Evolutionary conservation across 2,888 invertebrate species (phyloP), one percentile per base, ranked within the genome.

Genomic region (Rotaria sp.): DNA sequence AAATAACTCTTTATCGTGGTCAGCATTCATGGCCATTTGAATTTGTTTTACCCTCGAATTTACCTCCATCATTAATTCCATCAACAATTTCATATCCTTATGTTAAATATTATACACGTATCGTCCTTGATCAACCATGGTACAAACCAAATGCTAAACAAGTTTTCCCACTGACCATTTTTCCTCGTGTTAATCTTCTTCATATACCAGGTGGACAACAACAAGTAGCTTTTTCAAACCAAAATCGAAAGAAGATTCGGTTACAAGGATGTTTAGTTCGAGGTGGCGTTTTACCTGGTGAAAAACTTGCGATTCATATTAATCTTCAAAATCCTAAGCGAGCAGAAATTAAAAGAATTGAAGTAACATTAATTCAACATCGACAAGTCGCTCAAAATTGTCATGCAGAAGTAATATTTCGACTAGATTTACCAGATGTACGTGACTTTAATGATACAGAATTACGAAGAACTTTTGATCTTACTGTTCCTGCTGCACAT

Each of bases 121-220:
- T 80, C 11, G 80, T 80, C 26, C 41, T 80, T n/a, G 80, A 80
- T 45, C 26, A 80, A 80, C 80, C 80, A 80, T 80, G 80, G 80
- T 80, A 80, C 11, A 41, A 80, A 45, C 80, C 80, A 26, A 80
- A 80, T 80, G 41, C 80, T n/a, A 80, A 80, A 45, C 80, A 80
- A 41, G 15, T 80, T 80, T 80, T n/a, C 45, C 26, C 45, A n/a
- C 26, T 80, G 11, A 80, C 45, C 45, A 41, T 80, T 5, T 80
- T 45, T 80, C 80, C 80, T 26, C 45, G 45, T 80, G 80, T 80
- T 45, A 45, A 80, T 45, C 38, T 80, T 80, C 45, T 10, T n/a
- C 45, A 80, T 15, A 8, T 80, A 45, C 45, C 80, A 26, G n/a
- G n/a, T 45, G 45, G 80, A 45, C 45, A 80, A 21, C 80, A 80